Percentiles rank a stretch among this genome's conserved stretches.
These are phyloP conservation scores for Agrochola circellaris DNA, from an alignment of 2,888 invertebrate genomes.

Conservation along the genomic window DNA sequence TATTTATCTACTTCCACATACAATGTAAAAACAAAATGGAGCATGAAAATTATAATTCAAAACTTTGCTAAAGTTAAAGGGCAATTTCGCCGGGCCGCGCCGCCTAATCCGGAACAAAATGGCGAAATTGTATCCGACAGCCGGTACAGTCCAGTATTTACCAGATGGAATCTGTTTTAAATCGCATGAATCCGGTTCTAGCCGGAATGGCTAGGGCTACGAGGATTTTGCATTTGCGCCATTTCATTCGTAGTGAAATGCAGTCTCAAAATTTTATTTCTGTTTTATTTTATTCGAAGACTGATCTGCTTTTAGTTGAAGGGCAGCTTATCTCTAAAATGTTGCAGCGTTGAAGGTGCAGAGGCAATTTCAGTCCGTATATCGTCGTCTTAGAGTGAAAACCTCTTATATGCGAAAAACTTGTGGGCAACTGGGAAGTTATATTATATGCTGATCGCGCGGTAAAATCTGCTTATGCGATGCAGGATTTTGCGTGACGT, in stretches of 20 bases:
- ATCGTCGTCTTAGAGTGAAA: too few relatives aligned
- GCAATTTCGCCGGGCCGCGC: slow-evolving; percentile 62
- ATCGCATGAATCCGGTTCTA: slow-evolving; percentile 71
- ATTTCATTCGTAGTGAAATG: slow-evolving; percentile 56
- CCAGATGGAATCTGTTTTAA: slow-evolving; percentile 75
- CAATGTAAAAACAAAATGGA: slow-evolving; percentile 51
- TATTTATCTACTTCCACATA: slow-evolving; percentile 19
- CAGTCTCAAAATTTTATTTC: slow-evolving; percentile 20
- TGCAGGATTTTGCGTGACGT: too few relatives aligned
- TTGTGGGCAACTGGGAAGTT: too few relatives aligned
- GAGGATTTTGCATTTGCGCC: slow-evolving; percentile 71
- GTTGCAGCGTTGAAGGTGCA: neutral
- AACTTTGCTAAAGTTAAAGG: slow-evolving; percentile 67
- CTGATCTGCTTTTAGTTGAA: slow-evolving; percentile 15
- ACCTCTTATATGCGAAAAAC: too few relatives aligned
- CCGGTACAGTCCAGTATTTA: slow-evolving; percentile 72
- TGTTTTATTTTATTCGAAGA: slow-evolving; percentile 21
- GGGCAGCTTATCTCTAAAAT: slow-evolving; percentile 6
- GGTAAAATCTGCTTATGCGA: too few relatives aligned
- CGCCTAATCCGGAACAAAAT: slow-evolving; percentile 75
- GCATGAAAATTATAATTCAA: slow-evolving; percentile 67
- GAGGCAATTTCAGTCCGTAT: neutral
- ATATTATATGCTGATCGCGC: too few relatives aligned
- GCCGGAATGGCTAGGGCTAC: slow-evolving; percentile 61
- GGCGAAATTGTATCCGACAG: slow-evolving; percentile 71